Evolutionary conservation across 2,888 invertebrate species (phyloP), one percentile per base, ranked within the genome.

Genomic region (Acutogordius australiensis): DNA sequence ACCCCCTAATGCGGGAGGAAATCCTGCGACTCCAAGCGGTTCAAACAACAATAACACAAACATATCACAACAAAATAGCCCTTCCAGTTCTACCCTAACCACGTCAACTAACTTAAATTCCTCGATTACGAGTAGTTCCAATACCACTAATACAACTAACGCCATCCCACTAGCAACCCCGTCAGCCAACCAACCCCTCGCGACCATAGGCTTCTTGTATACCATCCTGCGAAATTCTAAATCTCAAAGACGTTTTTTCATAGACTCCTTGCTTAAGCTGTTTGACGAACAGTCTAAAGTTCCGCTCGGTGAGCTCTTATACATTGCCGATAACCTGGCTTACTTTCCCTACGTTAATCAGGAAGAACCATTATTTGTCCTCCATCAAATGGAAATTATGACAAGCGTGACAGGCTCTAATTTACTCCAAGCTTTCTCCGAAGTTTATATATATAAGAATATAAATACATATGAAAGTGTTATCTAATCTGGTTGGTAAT

Each of bases 361-460:
- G 74, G 97, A 99, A 73, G 97, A 99, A 74, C 90, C 94, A 23
- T 76, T 97, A 61, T 99, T 87, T 76, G 83, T 97, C 64, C 90
- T 99, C 68, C 90, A 97, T 74, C 86, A 90, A 73, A 87, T 94
- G 66, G 91, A 97, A 74, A 80, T 90, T 67, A 84, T 91, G 70
- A 84, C 97, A 67, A 88, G 94, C 44, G 83, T 90, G 66, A 83
- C 86, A 60, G 97, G 97, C 64, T 88, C 90, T 65, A 88, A 90
- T 75, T 76, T 94, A 63, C 74, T 97, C 65, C 88, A 90, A 72
- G 80, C 82, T 66, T 94, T 94, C 76, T 82, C 82, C 71, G 90
- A 94, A 75, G 84, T 62, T 45, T 64, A 70, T n/a, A n/a, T n/a
- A n/a, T n/a, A n/a, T n/a, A n/a, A n/a, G n/a, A n/a, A n/a, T n/a